Evolutionary conservation across 1,140 invertebrate species (phyloP).

Genomic region (Trichogramma pretiosum): DNA sequence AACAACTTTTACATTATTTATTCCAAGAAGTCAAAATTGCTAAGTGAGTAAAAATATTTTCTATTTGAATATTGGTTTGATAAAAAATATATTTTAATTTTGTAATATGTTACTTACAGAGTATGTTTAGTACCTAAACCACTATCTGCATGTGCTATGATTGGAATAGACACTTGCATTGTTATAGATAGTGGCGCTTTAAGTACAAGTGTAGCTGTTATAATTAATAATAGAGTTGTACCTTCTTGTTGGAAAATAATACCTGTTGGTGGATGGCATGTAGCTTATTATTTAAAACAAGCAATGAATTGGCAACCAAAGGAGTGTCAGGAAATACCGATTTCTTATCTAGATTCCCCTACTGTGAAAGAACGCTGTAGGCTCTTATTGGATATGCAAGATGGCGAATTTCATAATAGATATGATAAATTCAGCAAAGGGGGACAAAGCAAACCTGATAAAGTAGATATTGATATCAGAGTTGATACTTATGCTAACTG

Average conservation of each 20-base stretch:
- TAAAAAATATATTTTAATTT: constrained; percentile 14
- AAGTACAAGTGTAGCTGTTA: constrained; percentile 45
- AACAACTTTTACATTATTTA: constrained; percentile 43
- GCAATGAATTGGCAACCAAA: constrained; percentile 44
- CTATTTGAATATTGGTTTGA: constrained; percentile 8
- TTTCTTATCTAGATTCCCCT: constrained; percentile 42
- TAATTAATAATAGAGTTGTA: constrained; percentile 43
- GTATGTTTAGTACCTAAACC: constrained; percentile 45
- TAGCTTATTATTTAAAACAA: constrained; percentile 44
- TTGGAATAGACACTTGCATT: constrained; percentile 45
- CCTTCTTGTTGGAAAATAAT: constrained; percentile 39
- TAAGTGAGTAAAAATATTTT: constrained; percentile 34
- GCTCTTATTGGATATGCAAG: constrained; percentile 42
- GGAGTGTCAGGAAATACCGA: constrained; percentile 41
- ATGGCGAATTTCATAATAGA: constrained; percentile 30
- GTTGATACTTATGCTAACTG: constrained; percentile 40
- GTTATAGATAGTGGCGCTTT: constrained; percentile 46
- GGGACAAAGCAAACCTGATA: constrained; percentile 24
- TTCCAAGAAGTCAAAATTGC: constrained; percentile 46
- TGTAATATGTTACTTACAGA: constrained; percentile 26
- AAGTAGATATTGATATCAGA: constrained; percentile 38
- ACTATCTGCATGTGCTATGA: constrained; percentile 41
- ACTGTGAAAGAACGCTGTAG: constrained; percentile 44
- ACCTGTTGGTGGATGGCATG: constrained; percentile 45
- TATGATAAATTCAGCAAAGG: constrained; percentile 14